Evolutionary conservation across 1,140 invertebrate species (phyloP), one percentile per base, ranked within the genome.

Genomic region (Apis dorsata): DNA sequence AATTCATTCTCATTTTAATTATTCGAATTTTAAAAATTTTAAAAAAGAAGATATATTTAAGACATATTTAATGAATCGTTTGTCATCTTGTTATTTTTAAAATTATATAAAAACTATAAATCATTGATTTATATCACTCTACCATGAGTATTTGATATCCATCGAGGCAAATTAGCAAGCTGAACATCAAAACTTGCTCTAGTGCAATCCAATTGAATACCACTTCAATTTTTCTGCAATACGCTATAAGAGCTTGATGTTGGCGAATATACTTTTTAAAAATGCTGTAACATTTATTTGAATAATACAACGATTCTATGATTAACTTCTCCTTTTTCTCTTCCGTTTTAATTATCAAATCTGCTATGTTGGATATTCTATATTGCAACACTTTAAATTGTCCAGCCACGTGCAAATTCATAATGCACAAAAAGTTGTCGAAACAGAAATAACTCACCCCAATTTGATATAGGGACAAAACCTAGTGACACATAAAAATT

Each of bases 141-240:
- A 90, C 88, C 81, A 86, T 44, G 57, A 85, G 49, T 19, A 84
- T 17, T 57, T 88, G 84, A 69, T 88, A 89, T 15, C 89, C 88
- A 53, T 68, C 83, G 19, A 90, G 77, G 55, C 89, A 90, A 17
- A 90, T 86, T n/a, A 88, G 7, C 13, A 89, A 51, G 28, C 89
- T 88, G 8, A 86, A 89, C 1, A 84, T 21, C 19, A 84, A 13
- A 15, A 88, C 68, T 78, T 90, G 89, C 8, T 66, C 85, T 3
- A 90, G 72, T 0, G 79, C 59, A 44, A 88, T 83, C 19, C 79
- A 21, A 5, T n/a, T 73, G 21, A 90, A 90, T 2, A 76, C 84
- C 0, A 60, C 55, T 28, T 86, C 86, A 65, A 90, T 66, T 51
- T 70, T 63, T 8, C 79, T 49, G 15, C 84, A 69, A 62, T 79